phyloP scores from a whole-genome alignment of 2,888 invertebrate genomes.

The Parnassius mnemosyne region DNA sequence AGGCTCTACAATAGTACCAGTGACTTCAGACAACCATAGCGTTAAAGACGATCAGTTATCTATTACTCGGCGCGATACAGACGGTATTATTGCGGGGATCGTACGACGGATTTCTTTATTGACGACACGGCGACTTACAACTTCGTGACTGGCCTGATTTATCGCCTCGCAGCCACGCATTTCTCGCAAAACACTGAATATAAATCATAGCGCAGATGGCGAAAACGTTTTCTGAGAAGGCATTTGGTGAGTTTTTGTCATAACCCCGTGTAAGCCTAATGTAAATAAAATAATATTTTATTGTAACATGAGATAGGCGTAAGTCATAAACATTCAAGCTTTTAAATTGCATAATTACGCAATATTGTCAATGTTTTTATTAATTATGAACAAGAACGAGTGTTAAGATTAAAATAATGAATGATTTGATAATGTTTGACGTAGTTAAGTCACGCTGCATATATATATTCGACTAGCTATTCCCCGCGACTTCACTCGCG shows the following conservation, averaged over 20 bases:
- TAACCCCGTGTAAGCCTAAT: background rate
- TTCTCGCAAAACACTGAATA: conserved; percentile 48
- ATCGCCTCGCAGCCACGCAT: conserved; percentile 40
- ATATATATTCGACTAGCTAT: no score
- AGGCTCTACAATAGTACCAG: no score
- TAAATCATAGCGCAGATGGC: conserved; percentile 60
- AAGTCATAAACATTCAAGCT: no score
- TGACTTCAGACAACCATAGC: background rate
- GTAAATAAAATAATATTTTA: background rate
- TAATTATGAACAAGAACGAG: no score
- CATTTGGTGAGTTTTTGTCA: conserved; percentile 35
- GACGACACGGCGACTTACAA: conserved; percentile 41
- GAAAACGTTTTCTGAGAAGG: conserved; percentile 42
- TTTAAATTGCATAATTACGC: no score
- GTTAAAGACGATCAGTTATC: background rate
- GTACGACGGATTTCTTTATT: conserved; percentile 39
- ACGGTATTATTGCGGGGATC: background rate
- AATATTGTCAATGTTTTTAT: no score
- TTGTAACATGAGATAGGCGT: background rate
- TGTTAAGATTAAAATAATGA: no score
- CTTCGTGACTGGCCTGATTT: conserved; percentile 43
- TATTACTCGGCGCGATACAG: background rate
- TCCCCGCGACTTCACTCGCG: no score
- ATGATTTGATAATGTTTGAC: no score
- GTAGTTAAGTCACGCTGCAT: no score